A percentile compares a stretch with the other conserved stretches of the same genome.
phyloP scores from a whole-genome alignment of 1,140 invertebrate species.

The Coptotermes formosanus region DNA sequence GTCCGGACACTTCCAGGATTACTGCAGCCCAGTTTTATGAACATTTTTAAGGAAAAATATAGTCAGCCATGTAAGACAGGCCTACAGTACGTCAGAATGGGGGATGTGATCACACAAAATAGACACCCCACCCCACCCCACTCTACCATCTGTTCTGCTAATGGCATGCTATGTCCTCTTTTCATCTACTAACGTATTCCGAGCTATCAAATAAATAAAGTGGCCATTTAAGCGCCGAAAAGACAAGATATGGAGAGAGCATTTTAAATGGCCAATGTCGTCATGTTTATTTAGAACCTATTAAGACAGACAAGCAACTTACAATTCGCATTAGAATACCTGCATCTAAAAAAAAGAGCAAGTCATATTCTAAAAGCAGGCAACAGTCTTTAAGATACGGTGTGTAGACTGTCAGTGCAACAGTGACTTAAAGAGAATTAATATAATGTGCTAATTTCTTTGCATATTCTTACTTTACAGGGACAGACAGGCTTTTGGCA shows the following conservation, averaged over 20 bases:
- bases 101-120: neutral
- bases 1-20: neutral
- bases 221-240: neutral
- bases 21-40: neutral
- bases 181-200: neutral
- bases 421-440: neutral
- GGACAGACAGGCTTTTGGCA: too few species aligned
- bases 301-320: neutral
- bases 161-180: neutral
- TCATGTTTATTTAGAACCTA: constrained; percentile 7
- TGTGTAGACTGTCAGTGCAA: neutral
- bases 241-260: neutral
- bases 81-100: neutral
- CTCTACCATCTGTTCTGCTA: neutral
- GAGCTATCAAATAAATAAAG: neutral
- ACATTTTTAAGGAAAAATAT: neutral
- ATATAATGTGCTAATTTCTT: too few species aligned
- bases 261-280: constrained; percentile 6
- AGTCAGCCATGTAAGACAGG: neutral
- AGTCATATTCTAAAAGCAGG: neutral
- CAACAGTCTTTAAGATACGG: neutral
- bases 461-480: too few species aligned
- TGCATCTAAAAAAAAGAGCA: neutral
- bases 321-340: neutral
- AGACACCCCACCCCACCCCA: neutral